Base-by-base conservation (phyloP, 92 coral and sea anemone genomes). In the Porites lobata region DNA sequence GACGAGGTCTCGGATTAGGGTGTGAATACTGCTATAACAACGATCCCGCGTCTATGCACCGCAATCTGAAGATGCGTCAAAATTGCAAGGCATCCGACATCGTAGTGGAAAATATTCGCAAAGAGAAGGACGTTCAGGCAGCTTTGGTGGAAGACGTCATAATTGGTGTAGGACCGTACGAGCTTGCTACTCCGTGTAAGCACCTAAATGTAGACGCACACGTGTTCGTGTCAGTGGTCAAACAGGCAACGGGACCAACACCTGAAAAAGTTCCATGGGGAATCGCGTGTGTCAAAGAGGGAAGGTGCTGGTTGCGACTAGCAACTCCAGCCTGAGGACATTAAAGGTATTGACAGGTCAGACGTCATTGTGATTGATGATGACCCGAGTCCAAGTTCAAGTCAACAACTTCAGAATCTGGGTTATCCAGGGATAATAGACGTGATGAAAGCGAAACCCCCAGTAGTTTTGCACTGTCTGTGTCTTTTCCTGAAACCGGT, bases 1-100 rank as follows among this genome's bases (percentile, higher is more conserved):
- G 8, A 52, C 57, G 57, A 9, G 57, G 0, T 52, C 8, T 52
- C 10, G 57, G 57, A 6, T 52, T 52, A 52, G 57, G 92, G 2
- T 89, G 78, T 76, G 81, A 89, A 12, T 84, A 7, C 67, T 89
- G 77, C 72, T 89, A 89, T n/a, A 89, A 89, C 74, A 83, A 89
- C 57, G 82, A 83, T 14, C 74, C 80, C 1, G 92, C 76, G 53
- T 89, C 92, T 2, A 53, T 68, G 77, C 87, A 88, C 56, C 70
- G 88, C 29, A 88, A 82, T 50, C 17, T 88, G 2, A 88, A 88
- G 79, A 54, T 75, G 7, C 77, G 88, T 0, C 88, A 88, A 52
- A 47, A 88, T 19, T 88, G 10, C 77, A 75, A 68, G 20, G 83
- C 87, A 1, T 1, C 92, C 9, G 92, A 88, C n/a, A 81, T 88